Evolutionary conservation across 2,797 vertebrate species (phyloP).

Genomic region (Neolamprologus multifasciatus): DNA sequence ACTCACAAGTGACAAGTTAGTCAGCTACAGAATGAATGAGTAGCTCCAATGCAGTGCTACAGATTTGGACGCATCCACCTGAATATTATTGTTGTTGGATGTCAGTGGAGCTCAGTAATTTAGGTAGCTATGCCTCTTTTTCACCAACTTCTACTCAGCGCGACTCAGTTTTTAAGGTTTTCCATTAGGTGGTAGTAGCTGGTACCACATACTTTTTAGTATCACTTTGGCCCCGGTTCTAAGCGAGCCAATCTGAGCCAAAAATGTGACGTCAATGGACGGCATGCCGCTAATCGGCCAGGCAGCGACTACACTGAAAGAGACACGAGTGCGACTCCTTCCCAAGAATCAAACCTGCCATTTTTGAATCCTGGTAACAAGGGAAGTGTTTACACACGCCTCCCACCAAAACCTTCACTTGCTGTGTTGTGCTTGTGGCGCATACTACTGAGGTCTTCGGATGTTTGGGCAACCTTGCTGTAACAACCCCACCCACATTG

Average conservation of each 20-base stretch:
- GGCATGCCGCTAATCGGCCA: accelerated
- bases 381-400: background rate
- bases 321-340: background rate
- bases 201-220: background rate
- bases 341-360: background rate
- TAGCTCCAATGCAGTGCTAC: background rate
- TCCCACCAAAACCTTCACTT: background rate
- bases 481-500: background rate
- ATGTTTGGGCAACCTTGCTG: background rate
- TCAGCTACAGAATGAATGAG: background rate
- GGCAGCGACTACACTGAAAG: background rate
- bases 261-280: background rate
- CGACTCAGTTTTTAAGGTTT: background rate
- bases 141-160: background rate
- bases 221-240: background rate
- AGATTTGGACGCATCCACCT: background rate
- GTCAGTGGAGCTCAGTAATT: background rate
- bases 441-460: background rate
- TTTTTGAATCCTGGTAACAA: background rate
- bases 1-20: background rate
- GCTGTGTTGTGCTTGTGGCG: background rate
- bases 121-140: background rate
- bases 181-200: background rate
- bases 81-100: background rate
- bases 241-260: background rate